These are phyloP conservation scores for Vipera latastei DNA, from an alignment of 2,797 vertebrate species.

Conservation along the genomic window DNA sequence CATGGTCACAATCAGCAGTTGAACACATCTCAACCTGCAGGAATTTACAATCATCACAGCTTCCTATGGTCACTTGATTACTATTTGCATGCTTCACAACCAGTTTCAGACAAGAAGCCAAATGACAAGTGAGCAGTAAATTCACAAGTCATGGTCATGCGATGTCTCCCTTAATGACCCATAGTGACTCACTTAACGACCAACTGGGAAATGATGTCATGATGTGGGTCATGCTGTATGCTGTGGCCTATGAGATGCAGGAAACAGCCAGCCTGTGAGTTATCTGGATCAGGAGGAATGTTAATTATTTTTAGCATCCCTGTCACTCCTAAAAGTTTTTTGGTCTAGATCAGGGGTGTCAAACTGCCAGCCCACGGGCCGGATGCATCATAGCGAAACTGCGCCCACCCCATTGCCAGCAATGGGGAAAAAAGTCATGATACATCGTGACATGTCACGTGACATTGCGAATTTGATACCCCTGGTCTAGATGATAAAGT, in stretches of 20 bases:
- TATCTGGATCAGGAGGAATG: background rate
- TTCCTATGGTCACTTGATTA: background rate
- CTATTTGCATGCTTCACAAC: background rate
- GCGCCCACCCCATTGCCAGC: too few relatives aligned
- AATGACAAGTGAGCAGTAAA: background rate
- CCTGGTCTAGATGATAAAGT: background rate
- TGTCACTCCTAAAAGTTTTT: background rate
- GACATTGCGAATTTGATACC: background rate
- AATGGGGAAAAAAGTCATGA: background rate
- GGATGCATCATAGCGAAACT: background rate
- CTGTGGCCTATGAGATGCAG: background rate
- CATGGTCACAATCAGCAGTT: background rate
- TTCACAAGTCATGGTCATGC: background rate
- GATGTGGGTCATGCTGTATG: background rate
- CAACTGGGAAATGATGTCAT: background rate
- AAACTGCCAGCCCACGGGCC: background rate
- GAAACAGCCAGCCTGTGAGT: background rate
- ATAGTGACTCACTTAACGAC: background rate
- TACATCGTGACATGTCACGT: background rate
- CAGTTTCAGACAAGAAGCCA: background rate
- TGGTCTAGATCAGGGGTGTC: background rate
- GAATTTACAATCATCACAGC: background rate
- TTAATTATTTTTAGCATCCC: background rate
- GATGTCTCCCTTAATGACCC: background rate
- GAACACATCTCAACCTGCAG: background rate